Evolutionary conservation across 2,888 invertebrate species (phyloP), one percentile per base, ranked within the genome.

Genomic region (Melanotus villosus): DNA sequence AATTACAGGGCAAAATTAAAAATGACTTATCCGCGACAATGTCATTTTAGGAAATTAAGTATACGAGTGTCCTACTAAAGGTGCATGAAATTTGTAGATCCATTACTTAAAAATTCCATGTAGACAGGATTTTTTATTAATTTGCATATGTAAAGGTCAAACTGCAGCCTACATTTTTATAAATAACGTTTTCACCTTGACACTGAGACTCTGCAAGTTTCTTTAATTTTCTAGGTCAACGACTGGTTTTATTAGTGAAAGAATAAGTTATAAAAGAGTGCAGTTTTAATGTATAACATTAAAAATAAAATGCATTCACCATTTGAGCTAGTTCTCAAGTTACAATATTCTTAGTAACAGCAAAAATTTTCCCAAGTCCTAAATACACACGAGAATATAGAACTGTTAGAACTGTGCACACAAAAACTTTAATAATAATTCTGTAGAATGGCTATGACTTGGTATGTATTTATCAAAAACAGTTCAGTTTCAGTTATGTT

Each of bases 391-490:
- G 0, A 16, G 12, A 18, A 16, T 16, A 16, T 14, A 14, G 41
- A 41, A 41, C 9, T 41, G 41, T 16, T n/a, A 18, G 41, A 41
- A 41, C 41, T 41, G 47, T 41, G 43, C 32, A 64, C 43, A 64
- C 32, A 56, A 38, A 54, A 64, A 64, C 64, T 63, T 63, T 63
- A 63, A 64, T 62, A 62, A 62, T 64, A 56, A 38, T 56, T 52
- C 34, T 10, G 10, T 12, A 52, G 52, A 52, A 14, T 16, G 32
- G 52, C 32, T 32, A 10, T 16, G 32, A 16, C 30, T 32, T 16
- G 14, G 32, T 52, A 52, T 64, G 32, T 64, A 65, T 65, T 57
- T 65, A 65, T 60, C 56, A 47, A 58, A 63, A 63, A 68, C 57
- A 58, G 57, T 68, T 68, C 52, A 63, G 57, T 64, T 63, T 68